Evolutionary conservation across 2,113 vertebrate species (phyloP).

Genomic region (Pterocles burchelli): DNA sequence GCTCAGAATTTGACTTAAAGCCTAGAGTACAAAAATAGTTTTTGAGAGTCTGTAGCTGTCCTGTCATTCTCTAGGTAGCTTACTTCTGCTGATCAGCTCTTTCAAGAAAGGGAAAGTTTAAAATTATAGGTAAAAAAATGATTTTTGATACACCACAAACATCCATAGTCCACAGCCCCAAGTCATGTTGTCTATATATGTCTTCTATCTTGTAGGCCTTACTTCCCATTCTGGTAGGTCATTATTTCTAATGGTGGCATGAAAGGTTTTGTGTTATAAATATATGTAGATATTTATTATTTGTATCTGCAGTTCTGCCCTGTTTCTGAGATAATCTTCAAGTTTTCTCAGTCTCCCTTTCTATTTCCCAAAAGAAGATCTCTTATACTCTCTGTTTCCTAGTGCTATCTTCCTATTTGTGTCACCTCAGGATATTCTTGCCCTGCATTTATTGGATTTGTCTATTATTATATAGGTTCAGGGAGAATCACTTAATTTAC

Average conservation of each 20-base stretch:
- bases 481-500: not conserved
- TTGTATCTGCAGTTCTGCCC: not conserved
- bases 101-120: not conserved
- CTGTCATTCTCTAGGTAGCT: accelerated
- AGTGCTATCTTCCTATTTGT: accelerated
- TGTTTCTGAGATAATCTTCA: not conserved
- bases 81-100: not conserved
- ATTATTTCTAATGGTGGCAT: not conserved
- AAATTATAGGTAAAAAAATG: not conserved
- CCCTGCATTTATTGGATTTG: not conserved
- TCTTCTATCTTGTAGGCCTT: not conserved
- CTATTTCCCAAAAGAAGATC: not conserved
- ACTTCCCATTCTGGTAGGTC: not conserved
- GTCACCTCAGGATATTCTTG: not conserved
- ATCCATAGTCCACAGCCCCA: accelerated
- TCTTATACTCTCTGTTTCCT: not conserved
- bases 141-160: not conserved
- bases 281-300: not conserved
- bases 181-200: not conserved
- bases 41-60: not conserved
- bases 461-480: not conserved
- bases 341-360: not conserved
- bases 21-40: not conserved
- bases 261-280: not conserved
- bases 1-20: not conserved